These are phyloP conservation scores for Atherinomorus stipes DNA, from an alignment of 2,113 vertebrate genomes.

Conservation along the genomic window DNA sequence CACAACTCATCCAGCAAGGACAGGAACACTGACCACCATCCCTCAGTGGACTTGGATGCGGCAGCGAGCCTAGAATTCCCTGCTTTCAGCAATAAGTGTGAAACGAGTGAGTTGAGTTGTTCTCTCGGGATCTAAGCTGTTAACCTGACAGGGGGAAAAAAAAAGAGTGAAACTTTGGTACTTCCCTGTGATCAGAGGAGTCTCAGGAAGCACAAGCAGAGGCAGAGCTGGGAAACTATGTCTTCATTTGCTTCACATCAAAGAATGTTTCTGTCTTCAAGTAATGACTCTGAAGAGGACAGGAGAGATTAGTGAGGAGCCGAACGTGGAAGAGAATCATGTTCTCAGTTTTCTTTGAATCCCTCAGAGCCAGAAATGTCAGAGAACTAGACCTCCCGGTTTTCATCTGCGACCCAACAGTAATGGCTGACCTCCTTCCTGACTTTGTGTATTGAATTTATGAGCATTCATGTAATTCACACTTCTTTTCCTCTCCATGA, in stretches of 20 bases:
- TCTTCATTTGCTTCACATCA: conserved; percentile 49
- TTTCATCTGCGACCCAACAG: conserved; percentile 34
- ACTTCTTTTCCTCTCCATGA: conserved; percentile 18
- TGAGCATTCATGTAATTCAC: conserved; percentile 17
- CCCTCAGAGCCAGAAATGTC: conserved; percentile 46
- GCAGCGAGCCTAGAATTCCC: neutral
- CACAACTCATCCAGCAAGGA: no score
- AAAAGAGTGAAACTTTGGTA: conserved; percentile 10
- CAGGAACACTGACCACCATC: conserved; percentile 6
- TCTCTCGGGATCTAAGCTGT: conserved; percentile 37
- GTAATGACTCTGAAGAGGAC: conserved; percentile 41
- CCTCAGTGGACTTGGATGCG: conserved; percentile 10
- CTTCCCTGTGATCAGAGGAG: conserved; percentile 19
- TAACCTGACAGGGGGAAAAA: conserved; percentile 34
- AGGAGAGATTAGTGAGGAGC: conserved; percentile 50
- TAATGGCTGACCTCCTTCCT: conserved; percentile 26
- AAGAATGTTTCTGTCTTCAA: conserved; percentile 37
- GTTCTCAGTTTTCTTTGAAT: conserved; percentile 61
- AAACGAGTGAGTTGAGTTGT: conserved; percentile 12
- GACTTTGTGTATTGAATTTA: conserved; percentile 7
- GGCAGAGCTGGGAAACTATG: conserved; percentile 40
- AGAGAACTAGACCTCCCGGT: conserved; percentile 27
- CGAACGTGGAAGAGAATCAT: conserved; percentile 55
- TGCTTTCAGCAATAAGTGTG: conserved; percentile 16
- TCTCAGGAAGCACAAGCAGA: conserved; percentile 13